phyloP scores from a whole-genome alignment of 2,888 invertebrate genomes.

The Sarcophaga carnaria region DNA sequence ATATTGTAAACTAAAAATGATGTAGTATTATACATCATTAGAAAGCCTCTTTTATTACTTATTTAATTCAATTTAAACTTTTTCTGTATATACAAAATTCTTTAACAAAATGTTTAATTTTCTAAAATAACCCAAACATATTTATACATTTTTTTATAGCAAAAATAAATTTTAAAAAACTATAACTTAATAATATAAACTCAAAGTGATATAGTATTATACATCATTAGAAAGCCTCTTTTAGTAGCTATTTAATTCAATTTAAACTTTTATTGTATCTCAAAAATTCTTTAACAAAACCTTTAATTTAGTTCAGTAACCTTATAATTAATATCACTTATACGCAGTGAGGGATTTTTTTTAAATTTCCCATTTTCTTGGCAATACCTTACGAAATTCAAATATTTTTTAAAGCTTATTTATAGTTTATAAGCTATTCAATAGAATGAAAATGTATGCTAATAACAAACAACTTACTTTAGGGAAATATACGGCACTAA shows the following conservation, averaged over 20 bases:
- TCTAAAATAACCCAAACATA: too few species aligned
- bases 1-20: too few species aligned
- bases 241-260: neutral
- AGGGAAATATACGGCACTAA: constrained; percentile 17
- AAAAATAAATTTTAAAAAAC: too few species aligned
- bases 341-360: neutral
- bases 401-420: constrained; percentile 2
- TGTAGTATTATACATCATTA: too few species aligned
- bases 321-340: neutral
- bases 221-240: neutral
- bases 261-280: neutral
- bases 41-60: fast-evolving
- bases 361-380: neutral
- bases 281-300: too few species aligned
- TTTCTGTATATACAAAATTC: too few species aligned
- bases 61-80: too few species aligned
- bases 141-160: too few species aligned
- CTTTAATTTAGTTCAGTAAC: neutral
- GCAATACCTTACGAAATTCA: neutral
- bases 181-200: too few species aligned
- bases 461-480: constrained; percentile 54
- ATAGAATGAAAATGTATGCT: constrained; percentile 47
- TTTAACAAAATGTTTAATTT: too few species aligned
- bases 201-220: too few species aligned
- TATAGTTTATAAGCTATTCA: constrained; percentile 41